Evolutionary conservation across 2,797 vertebrate genomes (phyloP).

Genomic region (Eleutherodactylus coqui): DNA sequence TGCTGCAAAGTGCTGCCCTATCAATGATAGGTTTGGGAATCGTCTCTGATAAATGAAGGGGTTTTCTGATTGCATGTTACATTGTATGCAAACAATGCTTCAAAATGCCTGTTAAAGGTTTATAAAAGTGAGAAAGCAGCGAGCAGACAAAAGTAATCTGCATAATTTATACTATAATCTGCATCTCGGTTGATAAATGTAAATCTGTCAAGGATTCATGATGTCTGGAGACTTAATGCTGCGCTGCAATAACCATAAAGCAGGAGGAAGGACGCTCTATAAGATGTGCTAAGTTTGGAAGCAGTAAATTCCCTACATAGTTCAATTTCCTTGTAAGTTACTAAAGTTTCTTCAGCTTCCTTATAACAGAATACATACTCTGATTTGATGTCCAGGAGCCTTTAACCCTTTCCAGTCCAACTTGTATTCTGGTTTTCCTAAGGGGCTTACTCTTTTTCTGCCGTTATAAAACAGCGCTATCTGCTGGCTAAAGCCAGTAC

Average conservation of each 20-base stretch:
- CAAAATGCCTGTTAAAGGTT: background rate
- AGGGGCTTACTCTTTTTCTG: no score
- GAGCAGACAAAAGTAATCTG: background rate
- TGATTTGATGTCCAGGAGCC: no score
- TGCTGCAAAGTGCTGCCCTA: background rate
- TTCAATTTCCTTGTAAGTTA: background rate
- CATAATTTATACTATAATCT: slow-evolving; percentile 13
- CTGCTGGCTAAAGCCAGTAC: no score
- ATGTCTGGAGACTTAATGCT: background rate
- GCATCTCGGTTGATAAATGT: background rate
- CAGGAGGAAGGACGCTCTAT: background rate
- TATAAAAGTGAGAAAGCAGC: background rate
- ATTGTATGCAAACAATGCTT: background rate
- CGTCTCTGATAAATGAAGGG: background rate
- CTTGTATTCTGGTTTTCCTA: no score
- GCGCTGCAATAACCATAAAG: background rate
- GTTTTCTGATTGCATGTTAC: background rate
- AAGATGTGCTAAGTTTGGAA: background rate
- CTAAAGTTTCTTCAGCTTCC: background rate
- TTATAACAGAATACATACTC: background rate
- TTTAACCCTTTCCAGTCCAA: no score
- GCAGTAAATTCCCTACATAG: background rate
- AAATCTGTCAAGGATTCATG: background rate
- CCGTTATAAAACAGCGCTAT: no score
- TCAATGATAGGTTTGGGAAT: background rate